Evolutionary conservation across 2,797 vertebrate genomes (phyloP).

Genomic region (Chrysocyon brachyurus): DNA sequence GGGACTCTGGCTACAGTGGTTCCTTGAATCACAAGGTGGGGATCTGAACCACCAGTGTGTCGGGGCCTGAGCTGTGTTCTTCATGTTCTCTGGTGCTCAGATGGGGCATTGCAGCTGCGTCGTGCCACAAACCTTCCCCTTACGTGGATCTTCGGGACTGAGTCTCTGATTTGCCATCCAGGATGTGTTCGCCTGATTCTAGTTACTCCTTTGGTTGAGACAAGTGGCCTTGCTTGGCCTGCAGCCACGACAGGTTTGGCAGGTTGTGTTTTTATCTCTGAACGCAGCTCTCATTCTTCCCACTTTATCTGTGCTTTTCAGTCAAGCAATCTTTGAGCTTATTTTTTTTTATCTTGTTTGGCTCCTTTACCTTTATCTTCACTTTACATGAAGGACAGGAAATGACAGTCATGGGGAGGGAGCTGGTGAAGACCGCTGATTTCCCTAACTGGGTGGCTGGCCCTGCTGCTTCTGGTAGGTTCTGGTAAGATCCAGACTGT

Average conservation of each 20-base stretch:
- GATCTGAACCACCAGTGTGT: background rate
- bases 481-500: background rate
- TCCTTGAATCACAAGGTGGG: background rate
- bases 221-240: background rate
- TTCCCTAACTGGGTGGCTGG: rapidly evolving
- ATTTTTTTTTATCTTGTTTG: constrained; percentile 55
- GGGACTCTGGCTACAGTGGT: rapidly evolving
- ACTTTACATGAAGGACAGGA: background rate
- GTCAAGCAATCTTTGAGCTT: background rate
- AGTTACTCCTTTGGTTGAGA: background rate
- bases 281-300: background rate
- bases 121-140: background rate
- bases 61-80: background rate
- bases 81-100: background rate
- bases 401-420: background rate
- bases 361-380: constrained; percentile 22
- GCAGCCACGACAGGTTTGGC: background rate
- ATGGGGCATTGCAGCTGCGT: rapidly evolving
- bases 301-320: constrained; percentile 39
- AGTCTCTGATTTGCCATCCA: background rate
- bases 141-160: background rate
- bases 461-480: background rate
- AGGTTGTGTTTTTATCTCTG: constrained; percentile 24
- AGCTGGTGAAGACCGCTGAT: rapidly evolving
- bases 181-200: background rate